These are phyloP conservation scores for Steinernema feltiae DNA, from an alignment of 1,140 invertebrate genomes.

Conservation along the genomic window DNA sequence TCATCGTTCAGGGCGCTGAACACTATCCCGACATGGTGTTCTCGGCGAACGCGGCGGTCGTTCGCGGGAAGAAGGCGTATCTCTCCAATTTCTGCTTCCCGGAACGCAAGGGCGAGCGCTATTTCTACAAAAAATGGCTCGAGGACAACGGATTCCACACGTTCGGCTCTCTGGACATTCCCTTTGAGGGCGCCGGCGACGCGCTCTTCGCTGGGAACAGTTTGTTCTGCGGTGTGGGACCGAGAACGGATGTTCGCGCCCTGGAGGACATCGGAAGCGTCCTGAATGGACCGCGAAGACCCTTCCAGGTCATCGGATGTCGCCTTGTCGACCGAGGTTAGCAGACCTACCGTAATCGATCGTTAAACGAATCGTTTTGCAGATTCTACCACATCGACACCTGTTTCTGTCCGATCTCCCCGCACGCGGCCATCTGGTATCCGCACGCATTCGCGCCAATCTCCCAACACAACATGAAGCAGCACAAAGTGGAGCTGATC, in stretches of 20 bases:
- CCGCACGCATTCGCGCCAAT: conserved; percentile 55
- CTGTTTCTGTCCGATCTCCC: conserved; percentile 54
- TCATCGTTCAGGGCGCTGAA: conserved; percentile 48
- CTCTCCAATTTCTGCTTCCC: conserved; percentile 54
- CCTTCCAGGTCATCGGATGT: conserved; percentile 49
- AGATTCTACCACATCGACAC: conserved; percentile 58
- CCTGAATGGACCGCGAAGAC: conserved; percentile 35
- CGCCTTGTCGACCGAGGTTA: conserved; percentile 53
- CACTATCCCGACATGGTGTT: conserved; percentile 55
- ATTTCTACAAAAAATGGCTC: conserved; percentile 55
- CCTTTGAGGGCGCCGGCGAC: conserved; percentile 56
- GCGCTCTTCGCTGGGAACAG: conserved; percentile 52
- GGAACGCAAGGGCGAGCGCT: conserved; percentile 54
- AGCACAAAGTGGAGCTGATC: conserved; percentile 47
- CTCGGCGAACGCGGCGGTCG: conserved; percentile 53
- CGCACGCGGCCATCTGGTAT: conserved; percentile 52
- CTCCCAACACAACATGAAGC: conserved; percentile 53
- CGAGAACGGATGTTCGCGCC: conserved; percentile 52
- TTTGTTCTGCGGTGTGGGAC: conserved; percentile 55
- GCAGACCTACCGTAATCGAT: too few species aligned
- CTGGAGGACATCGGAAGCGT: conserved; percentile 40
- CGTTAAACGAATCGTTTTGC: conserved; percentile 30
- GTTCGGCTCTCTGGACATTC: conserved; percentile 45
- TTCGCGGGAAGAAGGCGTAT: conserved; percentile 53
- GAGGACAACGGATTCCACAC: conserved; percentile 49